Base-by-base conservation (phyloP, 2,113 vertebrate genomes). In the Pavo muticus region DNA sequence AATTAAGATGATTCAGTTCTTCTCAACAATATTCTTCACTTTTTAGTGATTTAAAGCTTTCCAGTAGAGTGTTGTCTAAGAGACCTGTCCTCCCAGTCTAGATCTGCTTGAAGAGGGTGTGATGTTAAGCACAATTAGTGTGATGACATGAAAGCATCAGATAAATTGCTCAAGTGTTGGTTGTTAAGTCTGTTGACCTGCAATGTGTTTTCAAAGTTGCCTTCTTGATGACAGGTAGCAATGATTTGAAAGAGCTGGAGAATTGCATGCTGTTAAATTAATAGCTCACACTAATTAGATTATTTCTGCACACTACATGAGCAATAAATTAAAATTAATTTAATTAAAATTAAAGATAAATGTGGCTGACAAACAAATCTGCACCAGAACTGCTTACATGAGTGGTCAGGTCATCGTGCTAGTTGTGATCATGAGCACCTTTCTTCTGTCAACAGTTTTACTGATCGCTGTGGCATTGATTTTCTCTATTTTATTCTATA, bases 321-420 rank as follows among this genome's bases (percentile, higher is more conserved):
- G 52, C 0, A 15, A 48, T 63, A 79, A n/a, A n/a, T n/a, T n/a
- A n/a, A n/a, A n/a, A n/a, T n/a, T n/a, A n/a, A n/a, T n/a, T n/a
- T n/a, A n/a, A n/a, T n/a, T n/a, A n/a, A n/a, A n/a, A n/a, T 61
- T 88, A 88, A 93, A 90, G 60, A 39, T 56, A 74, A 92, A 14
- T 30, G 29, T 70, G 42, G 9, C 42, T 91, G 63, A 61, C 18
- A 80, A 78, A 84, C 7, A 87, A 48, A 84, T 87, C 73, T 89
- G 30, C 30, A 37, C 44, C 24, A 90, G 35, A 82, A 25, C 5
- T 69, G 5, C 32, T 94, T 42, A 52, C 0, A 0, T 63, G 54
- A 83, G 11, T 16, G 29, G 27, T 60, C 52, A 81, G 39, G 29
- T 57, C 37, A 67, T 70, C 65, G 68, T 65, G 44, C 39, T 57